Evolutionary conservation across 2,888 invertebrate species (phyloP).

Genomic region (Leucozona laternaria): DNA sequence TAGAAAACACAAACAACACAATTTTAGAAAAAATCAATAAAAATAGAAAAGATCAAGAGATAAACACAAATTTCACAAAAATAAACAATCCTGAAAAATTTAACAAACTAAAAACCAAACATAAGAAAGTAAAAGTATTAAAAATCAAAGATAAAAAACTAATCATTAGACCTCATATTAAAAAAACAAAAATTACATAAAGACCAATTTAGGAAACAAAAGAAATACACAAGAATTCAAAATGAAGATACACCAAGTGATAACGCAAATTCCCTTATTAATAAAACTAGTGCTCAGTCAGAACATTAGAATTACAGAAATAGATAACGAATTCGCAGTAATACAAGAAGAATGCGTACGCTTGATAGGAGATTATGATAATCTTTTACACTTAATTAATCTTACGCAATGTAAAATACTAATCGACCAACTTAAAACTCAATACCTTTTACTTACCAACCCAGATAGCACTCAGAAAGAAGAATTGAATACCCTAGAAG

Average conservation of each 20-base stretch:
- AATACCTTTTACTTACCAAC: neutral
- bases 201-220: neutral
- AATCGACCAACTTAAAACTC: neutral
- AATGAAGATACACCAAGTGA: neutral
- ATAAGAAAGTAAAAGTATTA: neutral
- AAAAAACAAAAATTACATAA: conserved; percentile 2
- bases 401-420: neutral
- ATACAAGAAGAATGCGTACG: neutral
- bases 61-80: neutral
- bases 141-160: neutral
- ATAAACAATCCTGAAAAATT: conserved; percentile 6
- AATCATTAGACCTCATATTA: too few species aligned
- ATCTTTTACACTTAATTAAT: neutral
- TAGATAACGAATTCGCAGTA: neutral
- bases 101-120: conserved; percentile 2
- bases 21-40: neutral
- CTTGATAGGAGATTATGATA: neutral
- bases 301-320: neutral
- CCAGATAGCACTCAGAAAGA: neutral
- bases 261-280: neutral
- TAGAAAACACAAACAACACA: neutral
- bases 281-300: neutral
- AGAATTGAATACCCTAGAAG: neutral
- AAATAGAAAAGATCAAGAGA: neutral
- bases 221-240: neutral